Evolutionary conservation across 92 coral and sea anemone genomes (phyloP), one percentile per base, ranked within the genome.

Genomic region (Siderastrea radians): DNA sequence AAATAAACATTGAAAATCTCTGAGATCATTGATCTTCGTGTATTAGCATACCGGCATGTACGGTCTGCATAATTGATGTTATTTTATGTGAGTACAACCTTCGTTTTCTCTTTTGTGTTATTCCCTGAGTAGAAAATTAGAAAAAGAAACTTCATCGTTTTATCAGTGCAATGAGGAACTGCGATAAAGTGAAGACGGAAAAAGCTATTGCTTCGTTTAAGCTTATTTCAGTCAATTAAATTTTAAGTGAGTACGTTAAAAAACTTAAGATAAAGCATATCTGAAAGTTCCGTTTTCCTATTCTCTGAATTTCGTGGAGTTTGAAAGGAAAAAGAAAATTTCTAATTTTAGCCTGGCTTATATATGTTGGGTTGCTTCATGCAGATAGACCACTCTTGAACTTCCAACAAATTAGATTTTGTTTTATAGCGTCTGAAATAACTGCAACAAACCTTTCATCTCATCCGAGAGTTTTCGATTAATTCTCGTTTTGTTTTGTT

Each of bases 51-150:
- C 67, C 12, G 64, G 78, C 69, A 70, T 38, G 78, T 46, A 13
- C 67, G 3, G 3, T 47, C 46, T 82, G 57, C 86, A 82, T 82
- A 44, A 82, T 82, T 82, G 5, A 82, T 82, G 86, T 16, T 71
- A 46, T 71, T 69, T 47, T 9, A 70, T 70, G 75, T 70, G 47
- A 48, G 86, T 69, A 13, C 70, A 55, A 58, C 19, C 71, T 82
- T 72, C 78, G 6, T 82, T 82, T 81, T 16, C 68, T 70, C 7
- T 16, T 73, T 10, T 72, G 77, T 49, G 8, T 44, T 69, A n/a
- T n/a, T 26, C 12, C 74, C 8, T 14, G 12, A 7, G 38, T 49
- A 50, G 78, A 73, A 50, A 50, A n/a, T 49, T 74, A 26, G 38
- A 74, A 74, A 74, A 3, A 55, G 9, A 53, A 74, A 55, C 61